Evolutionary conservation across 2,113 vertebrate species (phyloP).

Genomic region (Cyanoramphus novaezelandiae): DNA sequence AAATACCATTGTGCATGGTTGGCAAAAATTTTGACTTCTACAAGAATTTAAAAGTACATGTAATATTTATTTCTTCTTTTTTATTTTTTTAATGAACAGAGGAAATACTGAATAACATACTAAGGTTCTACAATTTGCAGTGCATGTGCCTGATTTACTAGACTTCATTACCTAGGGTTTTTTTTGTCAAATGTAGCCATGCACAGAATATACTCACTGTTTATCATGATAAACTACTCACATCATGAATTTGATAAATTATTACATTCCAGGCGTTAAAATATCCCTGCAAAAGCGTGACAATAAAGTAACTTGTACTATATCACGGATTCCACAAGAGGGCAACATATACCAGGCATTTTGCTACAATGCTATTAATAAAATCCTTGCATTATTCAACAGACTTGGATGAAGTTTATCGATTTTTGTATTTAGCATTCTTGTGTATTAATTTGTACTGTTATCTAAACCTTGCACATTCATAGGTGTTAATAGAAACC

Average conservation of each 20-base stretch:
- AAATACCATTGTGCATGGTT: neutral
- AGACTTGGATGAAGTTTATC: conserved; percentile 44
- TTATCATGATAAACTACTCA: neutral
- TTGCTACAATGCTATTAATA: neutral
- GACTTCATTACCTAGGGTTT: neutral
- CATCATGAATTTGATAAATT: neutral
- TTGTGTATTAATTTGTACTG: conserved; percentile 21
- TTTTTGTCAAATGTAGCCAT: neutral
- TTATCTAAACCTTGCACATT: conserved; percentile 69
- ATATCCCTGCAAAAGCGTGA: neutral
- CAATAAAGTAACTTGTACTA: neutral
- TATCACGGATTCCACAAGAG: conserved; percentile 65
- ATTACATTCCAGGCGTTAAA: neutral
- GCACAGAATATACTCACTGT: neutral
- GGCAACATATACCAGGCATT: conserved; percentile 67
- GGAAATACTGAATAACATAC: neutral
- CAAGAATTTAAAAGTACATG: neutral
- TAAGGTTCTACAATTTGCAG: neutral
- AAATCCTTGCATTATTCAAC: neutral
- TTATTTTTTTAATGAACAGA: neutral
- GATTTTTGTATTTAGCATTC: conserved; percentile 34
- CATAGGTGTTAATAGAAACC: conserved; percentile 31
- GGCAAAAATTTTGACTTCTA: neutral
- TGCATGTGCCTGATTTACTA: neutral
- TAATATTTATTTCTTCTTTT: neutral